Base-by-base conservation (phyloP, 2,797 vertebrate genomes). In the Lagocephalus sceleratus region DNA sequence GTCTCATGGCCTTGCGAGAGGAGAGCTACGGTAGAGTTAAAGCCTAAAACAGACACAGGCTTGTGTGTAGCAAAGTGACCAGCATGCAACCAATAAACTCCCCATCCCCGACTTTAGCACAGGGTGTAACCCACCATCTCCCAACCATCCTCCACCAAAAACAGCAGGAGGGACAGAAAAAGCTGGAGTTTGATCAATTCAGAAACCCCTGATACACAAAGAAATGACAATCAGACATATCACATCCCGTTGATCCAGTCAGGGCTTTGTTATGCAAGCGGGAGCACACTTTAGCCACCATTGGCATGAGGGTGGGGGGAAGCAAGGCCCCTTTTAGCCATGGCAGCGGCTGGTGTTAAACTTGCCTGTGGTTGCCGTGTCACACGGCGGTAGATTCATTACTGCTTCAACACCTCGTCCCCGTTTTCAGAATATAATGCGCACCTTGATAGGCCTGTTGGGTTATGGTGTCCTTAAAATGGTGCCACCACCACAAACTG, bases 31-130 rank as follows among this genome's bases (percentile, higher is more conserved):
- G 80, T 79, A 78, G 81, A 95, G 93, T 95, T 95, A 94, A 94
- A 90, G 94, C 94, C 87, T 96, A 95, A 95, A 98, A 97, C 94
- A 97, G 94, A 97, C 94, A 97, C 94, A 95, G 94, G 93, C 94
- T 95, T 90, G 94, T 97, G 94, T 96, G 93, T 94, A 95, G 94
- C 94, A 94, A 91, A 95, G 91, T 91, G 91, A 94, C 93, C 93
- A 91, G 93, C 95, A 97, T 83, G 78, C 73, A 85, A 73, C 76
- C 71, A 74, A 58, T 75, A 64, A 14, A 65, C 41, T 63, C 52
- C 59, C 73, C 60, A 62, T 48, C 51, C 51, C 52, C 48, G 9
- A 17, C 52, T 15, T 53, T 29, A 17, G 51, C 71, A 57, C 22
- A 71, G 51, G 50, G 68, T 26, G 59, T 20, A 32, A 59, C 56